phyloP scores from a whole-genome alignment of 2,888 invertebrate genomes.

The Epinotia ramella region DNA sequence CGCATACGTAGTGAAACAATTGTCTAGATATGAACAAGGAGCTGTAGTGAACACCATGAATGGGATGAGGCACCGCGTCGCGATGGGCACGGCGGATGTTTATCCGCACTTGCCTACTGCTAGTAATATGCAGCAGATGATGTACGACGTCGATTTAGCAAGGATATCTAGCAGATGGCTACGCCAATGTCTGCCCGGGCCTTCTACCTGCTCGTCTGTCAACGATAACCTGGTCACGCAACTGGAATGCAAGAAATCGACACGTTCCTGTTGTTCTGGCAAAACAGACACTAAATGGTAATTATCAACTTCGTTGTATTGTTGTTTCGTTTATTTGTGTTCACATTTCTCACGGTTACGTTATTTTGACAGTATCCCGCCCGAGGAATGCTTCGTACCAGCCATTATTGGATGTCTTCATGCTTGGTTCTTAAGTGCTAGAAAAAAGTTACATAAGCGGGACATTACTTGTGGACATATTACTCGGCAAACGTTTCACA shows the following conservation, averaged over 20 bases:
- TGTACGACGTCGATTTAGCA: constrained; percentile 74
- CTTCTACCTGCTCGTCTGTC: constrained; percentile 73
- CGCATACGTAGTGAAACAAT: constrained; percentile 60
- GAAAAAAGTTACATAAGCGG: constrained; percentile 57
- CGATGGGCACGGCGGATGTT: constrained; percentile 59
- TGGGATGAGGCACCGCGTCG: constrained; percentile 77
- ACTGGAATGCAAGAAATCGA: constrained; percentile 74
- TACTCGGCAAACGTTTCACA: constrained; percentile 62
- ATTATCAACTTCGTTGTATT: not conserved
- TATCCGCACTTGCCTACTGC: constrained; percentile 72
- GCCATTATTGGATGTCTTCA: constrained; percentile 74
- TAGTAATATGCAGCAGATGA: constrained; percentile 75
- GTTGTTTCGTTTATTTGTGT: not conserved
- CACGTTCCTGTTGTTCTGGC: not conserved
- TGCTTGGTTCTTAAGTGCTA: constrained; percentile 72
- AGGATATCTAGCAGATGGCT: constrained; percentile 73
- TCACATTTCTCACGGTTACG: not conserved
- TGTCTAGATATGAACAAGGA: constrained; percentile 57
- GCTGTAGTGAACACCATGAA: constrained; percentile 72
- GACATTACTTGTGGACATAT: constrained; percentile 73
- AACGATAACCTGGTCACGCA: constrained; percentile 68
- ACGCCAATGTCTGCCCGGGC: constrained; percentile 74
- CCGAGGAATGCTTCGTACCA: constrained; percentile 69
- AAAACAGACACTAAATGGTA: constrained; percentile 57
- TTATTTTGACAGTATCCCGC: constrained; percentile 66